Evolutionary conservation across 2,888 invertebrate species (phyloP), one percentile per base, ranked within the genome.

Genomic region (Malacosoma neustria): DNA sequence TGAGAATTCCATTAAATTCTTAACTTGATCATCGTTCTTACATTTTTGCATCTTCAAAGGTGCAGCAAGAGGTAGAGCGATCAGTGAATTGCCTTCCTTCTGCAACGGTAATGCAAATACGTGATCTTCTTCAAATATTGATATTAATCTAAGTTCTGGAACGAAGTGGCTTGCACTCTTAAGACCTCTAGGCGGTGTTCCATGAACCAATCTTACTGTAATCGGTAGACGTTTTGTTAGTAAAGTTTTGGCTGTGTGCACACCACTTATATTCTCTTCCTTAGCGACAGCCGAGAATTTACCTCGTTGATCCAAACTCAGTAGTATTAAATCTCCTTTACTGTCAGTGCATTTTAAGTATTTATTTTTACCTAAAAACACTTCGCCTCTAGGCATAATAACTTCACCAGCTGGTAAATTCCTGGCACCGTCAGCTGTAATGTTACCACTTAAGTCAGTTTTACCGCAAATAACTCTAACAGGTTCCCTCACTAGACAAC

Each of bases 241-340:
- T 48, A 98, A 87, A 58, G 95, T 96, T 63, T 93, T 91, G 11
- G 96, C 95, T 46, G 94, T 94, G 73, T 98, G 97, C 11, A 97
- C 97, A 13, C 97, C 97, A 65, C 96, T 95, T 47, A 98, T 96
- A 79, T 96, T 96, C 61, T 96, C 96, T 72, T 96, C 95, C 61
- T 95, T 92, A 43, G 97, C 97, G 38, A 98, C 87, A 34, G 96
- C 95, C 56, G 96, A 97, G 81, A 98, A 97, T 61, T 94, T 92
- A 29, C 96, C 96, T 65, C 94, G 90, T 72, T 95, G 94, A 62
- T 97, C 96, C 67, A 95, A 88, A 43, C 93, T 92, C 48, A 97
- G 81, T 58, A 95, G 89, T 15, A 97, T 87, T 53, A 90, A 92
- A 63, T 96, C 95, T 30, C 96, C 96, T 67, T 92, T 92, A 11